These are phyloP conservation scores for Galaxias olidus DNA, from an alignment of 2,797 vertebrate species.

Conservation along the genomic window DNA sequence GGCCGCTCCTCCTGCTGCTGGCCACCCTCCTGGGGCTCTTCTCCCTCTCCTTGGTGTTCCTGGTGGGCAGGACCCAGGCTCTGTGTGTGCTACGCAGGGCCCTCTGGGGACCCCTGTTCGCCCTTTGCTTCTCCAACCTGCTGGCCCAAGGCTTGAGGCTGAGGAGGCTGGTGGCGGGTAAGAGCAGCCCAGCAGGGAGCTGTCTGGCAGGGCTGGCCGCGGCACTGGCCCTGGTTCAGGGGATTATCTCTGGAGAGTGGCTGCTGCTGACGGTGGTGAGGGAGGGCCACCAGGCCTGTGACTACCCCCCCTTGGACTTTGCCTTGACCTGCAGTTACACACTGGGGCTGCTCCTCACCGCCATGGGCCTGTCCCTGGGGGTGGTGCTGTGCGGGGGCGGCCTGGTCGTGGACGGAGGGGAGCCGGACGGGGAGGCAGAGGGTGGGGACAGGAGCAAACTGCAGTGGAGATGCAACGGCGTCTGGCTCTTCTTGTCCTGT, in stretches of 20 bases:
- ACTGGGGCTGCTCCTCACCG: constrained; percentile 83
- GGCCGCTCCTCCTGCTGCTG: constrained; percentile 90
- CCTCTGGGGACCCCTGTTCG: constrained; percentile 92
- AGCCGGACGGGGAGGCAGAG: constrained; percentile 58
- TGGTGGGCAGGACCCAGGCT: constrained; percentile 88
- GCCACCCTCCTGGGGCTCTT: constrained; percentile 89
- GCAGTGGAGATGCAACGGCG: constrained; percentile 89
- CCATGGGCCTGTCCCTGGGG: constrained; percentile 81
- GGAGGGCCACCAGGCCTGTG: constrained; percentile 87
- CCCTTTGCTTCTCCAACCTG: constrained; percentile 94
- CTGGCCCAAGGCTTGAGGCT: constrained; percentile 90
- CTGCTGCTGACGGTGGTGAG: constrained; percentile 89
- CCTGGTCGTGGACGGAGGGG: constrained; percentile 64
- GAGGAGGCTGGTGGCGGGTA: constrained; percentile 81
- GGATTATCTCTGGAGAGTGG: constrained; percentile 93
- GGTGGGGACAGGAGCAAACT: constrained; percentile 66
- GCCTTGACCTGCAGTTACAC: constrained; percentile 89
- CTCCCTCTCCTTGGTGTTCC: constrained; percentile 88
- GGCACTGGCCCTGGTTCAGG: constrained; percentile 89
- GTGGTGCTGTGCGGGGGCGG: constrained; percentile 90
- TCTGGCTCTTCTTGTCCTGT: constrained; percentile 88
- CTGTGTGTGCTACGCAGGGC: constrained; percentile 88
- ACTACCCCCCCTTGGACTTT: constrained; percentile 93
- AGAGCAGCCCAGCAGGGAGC: constrained; percentile 75
- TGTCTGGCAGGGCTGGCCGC: constrained; percentile 80